Conservation (phyloP, 2,888 invertebrate genomes). For the Disparrhopalites patrizii region DNA sequence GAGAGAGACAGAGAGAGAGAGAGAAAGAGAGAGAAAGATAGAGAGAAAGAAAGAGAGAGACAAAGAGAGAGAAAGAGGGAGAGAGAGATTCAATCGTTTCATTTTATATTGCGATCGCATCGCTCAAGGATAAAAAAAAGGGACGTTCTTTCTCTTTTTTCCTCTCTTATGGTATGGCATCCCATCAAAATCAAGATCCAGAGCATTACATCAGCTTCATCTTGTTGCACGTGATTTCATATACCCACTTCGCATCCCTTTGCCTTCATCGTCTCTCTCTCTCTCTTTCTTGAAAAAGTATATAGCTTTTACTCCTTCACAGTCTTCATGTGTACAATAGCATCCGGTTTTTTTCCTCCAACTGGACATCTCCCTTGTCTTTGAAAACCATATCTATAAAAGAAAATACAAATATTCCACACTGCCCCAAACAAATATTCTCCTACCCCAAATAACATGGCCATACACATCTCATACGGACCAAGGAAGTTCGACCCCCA, state of each 20-base stretch:
- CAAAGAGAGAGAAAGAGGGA: conserved; percentile 1
- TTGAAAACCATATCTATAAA: too few species aligned
- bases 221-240: conserved; percentile 22
- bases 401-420: too few species aligned
- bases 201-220: conserved; percentile 21
- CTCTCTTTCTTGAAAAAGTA: background rate
- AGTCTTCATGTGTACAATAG: too few species aligned
- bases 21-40: background rate
- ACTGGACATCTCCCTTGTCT: too few species aligned
- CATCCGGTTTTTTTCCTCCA: too few species aligned
- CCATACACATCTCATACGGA: too few species aligned
- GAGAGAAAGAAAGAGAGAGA: conserved; percentile 7
- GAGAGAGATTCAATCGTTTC: conserved; percentile 26
- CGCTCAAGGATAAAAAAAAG: background rate
- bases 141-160: too few species aligned
- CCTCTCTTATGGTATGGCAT: conserved; percentile 15
- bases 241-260: conserved; percentile 12
- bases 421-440: too few species aligned
- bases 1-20: background rate
- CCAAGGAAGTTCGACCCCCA: too few species aligned
- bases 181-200: conserved; percentile 24
- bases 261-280: too few species aligned
- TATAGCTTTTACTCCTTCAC: background rate
- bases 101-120: conserved; percentile 18
- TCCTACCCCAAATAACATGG: too few species aligned